Evolutionary conservation across 2,888 invertebrate genomes (phyloP).

Genomic region (Drosophila tripunctata): DNA sequence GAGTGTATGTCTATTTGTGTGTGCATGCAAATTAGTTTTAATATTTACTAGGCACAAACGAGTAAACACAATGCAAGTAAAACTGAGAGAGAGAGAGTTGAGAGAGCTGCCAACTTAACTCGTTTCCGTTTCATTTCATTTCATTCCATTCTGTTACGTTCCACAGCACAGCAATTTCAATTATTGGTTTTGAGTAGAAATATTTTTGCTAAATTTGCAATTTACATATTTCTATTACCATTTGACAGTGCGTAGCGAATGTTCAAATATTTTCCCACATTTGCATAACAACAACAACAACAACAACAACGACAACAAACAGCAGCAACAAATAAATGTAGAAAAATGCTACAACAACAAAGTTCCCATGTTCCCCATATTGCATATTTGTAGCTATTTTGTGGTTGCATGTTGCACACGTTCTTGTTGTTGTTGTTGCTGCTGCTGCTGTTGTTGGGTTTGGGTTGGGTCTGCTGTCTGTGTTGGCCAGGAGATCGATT

Average conservation of each 20-base stretch:
- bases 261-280: slow-evolving; percentile 52
- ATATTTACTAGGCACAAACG: slow-evolving; percentile 39
- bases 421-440: slow-evolving; percentile 45
- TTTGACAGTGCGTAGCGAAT: slow-evolving; percentile 47
- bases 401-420: slow-evolving; percentile 58
- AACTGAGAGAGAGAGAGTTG: slow-evolving; percentile 22
- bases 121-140: slow-evolving; percentile 37
- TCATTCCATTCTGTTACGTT: slow-evolving; percentile 14
- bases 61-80: slow-evolving; percentile 20
- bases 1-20: background rate
- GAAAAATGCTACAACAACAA: slow-evolving; percentile 20
- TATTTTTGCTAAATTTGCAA: slow-evolving; percentile 18
- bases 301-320: slow-evolving; percentile 3
- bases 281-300: slow-evolving; percentile 28
- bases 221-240: slow-evolving; percentile 35
- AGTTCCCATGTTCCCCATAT: slow-evolving; percentile 55
- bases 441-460: slow-evolving; percentile 28
- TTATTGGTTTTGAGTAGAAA: slow-evolving; percentile 7
- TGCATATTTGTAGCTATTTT: slow-evolving; percentile 44
- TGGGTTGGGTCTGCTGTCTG: slow-evolving; percentile 8
- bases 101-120: slow-evolving; percentile 40
- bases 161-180: slow-evolving; percentile 20
- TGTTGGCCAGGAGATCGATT: slow-evolving; percentile 28
- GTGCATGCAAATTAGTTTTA: slow-evolving; percentile 48
- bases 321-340: slow-evolving; percentile 24